Evolutionary conservation across 2,888 invertebrate genomes (phyloP), one percentile per base, ranked within the genome.

Genomic region (Melinaea menophilus): DNA sequence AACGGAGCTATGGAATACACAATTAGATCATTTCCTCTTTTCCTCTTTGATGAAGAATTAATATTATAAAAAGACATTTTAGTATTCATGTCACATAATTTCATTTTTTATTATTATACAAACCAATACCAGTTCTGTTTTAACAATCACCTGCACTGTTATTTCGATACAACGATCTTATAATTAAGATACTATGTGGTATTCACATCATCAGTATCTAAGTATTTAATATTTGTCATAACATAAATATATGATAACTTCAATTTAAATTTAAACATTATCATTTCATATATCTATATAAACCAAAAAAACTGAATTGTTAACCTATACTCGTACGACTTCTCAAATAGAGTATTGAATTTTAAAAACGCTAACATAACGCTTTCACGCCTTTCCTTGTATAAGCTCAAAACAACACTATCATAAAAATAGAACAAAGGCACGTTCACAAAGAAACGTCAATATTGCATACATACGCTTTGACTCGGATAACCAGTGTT

Each of bases 1-100:
- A 78, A 78, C 77, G 77, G 76, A 73, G 73, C 68, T 61, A 69
- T 59, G 55, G 79, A 81, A 80, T 79, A 73, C 75, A 63, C 77
- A 79, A 81, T 80, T 74, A 74, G 70, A 71, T 75, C 71, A 73
- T 72, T 69, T 63, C 61, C 71, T 63, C 72, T 73, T 76, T 76
- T 76, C 75, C 70, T 71, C 74, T 75, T 73, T 78, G 76, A 74
- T 76, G 69, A 74, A 68, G 69, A 63, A 65, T 72, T 61, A 70
- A 70, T 72, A 65, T 68, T 69, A 71, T 72, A 60, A 59, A 55
- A 47, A 64, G 61, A 68, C 61, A 58, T 66, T 72, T 64, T 58
- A 62, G 61, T 70, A 69, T 69, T 67, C 68, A 63, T 56, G 61
- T 56, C 45, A 54, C 62, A 66, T 66, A 62, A 66, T 56, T 35